A percentile compares a stretch with the other conserved stretches of the same genome.
These are phyloP conservation scores for Brenthis hecate DNA, from an alignment of 2,888 invertebrate species.

Conservation along the genomic window DNA sequence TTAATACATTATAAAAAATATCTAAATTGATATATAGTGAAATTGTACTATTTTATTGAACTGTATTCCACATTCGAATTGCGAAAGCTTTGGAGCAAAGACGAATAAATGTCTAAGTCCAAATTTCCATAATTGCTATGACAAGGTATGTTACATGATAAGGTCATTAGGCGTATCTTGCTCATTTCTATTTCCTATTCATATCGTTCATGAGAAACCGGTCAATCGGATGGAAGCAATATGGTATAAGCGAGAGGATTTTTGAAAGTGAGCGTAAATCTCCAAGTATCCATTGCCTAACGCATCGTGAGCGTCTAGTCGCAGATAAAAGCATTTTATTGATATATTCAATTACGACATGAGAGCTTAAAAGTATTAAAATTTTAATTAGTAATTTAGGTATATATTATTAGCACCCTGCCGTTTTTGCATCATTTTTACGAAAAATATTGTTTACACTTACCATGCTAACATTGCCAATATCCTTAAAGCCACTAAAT, in stretches of 20 bases:
- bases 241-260: constrained; percentile 45
- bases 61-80: too few species aligned
- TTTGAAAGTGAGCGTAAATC: constrained; percentile 47
- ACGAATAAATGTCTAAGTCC: not conserved
- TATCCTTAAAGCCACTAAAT: too few species aligned
- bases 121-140: constrained; percentile 7
- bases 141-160: constrained; percentile 2
- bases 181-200: constrained; percentile 23
- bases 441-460: too few species aligned
- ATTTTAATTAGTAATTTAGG: too few species aligned
- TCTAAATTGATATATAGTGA: too few species aligned
- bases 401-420: too few species aligned
- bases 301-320: constrained; percentile 38
- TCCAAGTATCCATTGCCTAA: constrained; percentile 43
- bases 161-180: constrained; percentile 7
- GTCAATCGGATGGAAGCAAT: constrained; percentile 26
- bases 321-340: constrained; percentile 43
- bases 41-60: too few species aligned
- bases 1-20: too few species aligned
- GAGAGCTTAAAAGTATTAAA: constrained; percentile 1
- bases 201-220: constrained; percentile 28
- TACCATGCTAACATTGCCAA: too few species aligned
- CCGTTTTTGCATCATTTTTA: too few species aligned
- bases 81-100: too few species aligned
- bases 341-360: constrained; percentile 28